phyloP scores from a whole-genome alignment of 1,140 invertebrate genomes.

The Scaptodrosophila lebanonensis region DNA sequence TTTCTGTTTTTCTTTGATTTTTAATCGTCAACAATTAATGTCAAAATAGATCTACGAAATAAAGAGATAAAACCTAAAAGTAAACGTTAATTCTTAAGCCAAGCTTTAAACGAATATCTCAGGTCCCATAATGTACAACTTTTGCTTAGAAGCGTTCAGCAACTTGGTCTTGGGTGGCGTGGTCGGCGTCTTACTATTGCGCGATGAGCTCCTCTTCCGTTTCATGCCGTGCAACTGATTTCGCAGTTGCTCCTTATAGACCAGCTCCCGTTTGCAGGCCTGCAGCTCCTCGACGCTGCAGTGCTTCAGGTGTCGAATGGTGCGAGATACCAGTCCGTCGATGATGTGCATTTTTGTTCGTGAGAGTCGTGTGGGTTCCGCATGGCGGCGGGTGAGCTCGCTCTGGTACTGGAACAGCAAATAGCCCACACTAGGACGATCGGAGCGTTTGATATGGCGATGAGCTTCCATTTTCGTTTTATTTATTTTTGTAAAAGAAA shows the following conservation, averaged over 20 bases:
- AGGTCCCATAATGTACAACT: conserved; percentile 40
- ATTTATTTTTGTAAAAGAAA: conserved; percentile 1
- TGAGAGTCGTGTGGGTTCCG: conserved; percentile 53
- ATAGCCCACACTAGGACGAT: conserved; percentile 58
- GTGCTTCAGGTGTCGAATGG: conserved; percentile 54
- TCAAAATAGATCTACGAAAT: conserved; percentile 7
- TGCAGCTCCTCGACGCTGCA: conserved; percentile 60
- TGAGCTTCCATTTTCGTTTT: conserved; percentile 40
- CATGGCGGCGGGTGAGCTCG: conserved; percentile 56
- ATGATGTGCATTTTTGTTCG: conserved; percentile 70
- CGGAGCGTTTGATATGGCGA: conserved; percentile 27
- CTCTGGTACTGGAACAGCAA: conserved; percentile 61
- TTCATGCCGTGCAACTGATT: conserved; percentile 35
- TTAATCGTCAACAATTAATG: conserved; percentile 69
- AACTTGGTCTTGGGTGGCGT: conserved; percentile 51
- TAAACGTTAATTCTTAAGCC: conserved; percentile 5
- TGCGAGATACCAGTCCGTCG: conserved; percentile 51
- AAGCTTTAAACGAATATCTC: conserved; percentile 50
- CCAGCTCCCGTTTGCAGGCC: conserved; percentile 55
- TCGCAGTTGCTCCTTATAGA: conserved; percentile 61
- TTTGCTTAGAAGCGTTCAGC: neutral
- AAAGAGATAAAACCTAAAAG: neutral
- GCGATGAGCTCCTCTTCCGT: conserved; percentile 19
- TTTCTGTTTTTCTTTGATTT: conserved; percentile 52
- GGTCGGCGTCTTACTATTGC: conserved; percentile 26